Percentiles rank a stretch among this genome's conserved stretches.
Evolutionary conservation across 2,888 invertebrate species (phyloP).

Genomic region (Melieria picta): DNA sequence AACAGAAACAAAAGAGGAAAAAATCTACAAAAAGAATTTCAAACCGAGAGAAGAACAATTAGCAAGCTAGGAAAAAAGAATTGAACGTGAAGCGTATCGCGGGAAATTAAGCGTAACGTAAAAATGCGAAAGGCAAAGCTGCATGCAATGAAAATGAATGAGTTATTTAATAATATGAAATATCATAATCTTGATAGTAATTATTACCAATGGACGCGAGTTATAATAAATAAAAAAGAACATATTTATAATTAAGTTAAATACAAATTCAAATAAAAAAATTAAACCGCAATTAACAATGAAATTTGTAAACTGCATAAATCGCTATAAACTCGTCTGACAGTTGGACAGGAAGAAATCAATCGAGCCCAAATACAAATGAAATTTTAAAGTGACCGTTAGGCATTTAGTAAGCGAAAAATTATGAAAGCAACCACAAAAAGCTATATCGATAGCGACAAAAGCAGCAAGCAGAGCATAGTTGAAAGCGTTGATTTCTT

Average conservation of each 20-base stretch:
- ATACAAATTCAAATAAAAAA: constrained; percentile 12
- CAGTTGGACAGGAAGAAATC: too few species aligned
- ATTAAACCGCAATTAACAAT: neutral
- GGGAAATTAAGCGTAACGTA: constrained; percentile 15
- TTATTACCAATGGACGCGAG: constrained; percentile 7
- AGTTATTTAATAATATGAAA: constrained; percentile 3
- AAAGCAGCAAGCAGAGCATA: too few species aligned
- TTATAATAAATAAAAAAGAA: neutral
- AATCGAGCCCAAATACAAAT: too few species aligned
- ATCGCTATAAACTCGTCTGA: too few species aligned
- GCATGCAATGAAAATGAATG: constrained; percentile 4
- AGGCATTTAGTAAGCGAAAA: too few species aligned
- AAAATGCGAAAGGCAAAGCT: neutral
- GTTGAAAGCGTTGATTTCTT: too few species aligned
- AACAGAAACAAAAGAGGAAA: constrained; percentile 34
- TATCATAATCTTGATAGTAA: constrained; percentile 8
- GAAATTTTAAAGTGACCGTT: too few species aligned
- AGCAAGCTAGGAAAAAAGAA: constrained; percentile 6
- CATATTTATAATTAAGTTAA: constrained; percentile 12
- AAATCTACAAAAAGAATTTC: constrained; percentile 3
- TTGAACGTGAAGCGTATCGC: constrained; percentile 1
- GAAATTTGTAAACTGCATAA: neutral
- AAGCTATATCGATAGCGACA: too few species aligned
- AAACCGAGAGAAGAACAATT: constrained; percentile 3
- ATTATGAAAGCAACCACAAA: too few species aligned